phyloP scores from a whole-genome alignment of 2,113 vertebrate genomes.

The Amphilophus citrinellus region DNA sequence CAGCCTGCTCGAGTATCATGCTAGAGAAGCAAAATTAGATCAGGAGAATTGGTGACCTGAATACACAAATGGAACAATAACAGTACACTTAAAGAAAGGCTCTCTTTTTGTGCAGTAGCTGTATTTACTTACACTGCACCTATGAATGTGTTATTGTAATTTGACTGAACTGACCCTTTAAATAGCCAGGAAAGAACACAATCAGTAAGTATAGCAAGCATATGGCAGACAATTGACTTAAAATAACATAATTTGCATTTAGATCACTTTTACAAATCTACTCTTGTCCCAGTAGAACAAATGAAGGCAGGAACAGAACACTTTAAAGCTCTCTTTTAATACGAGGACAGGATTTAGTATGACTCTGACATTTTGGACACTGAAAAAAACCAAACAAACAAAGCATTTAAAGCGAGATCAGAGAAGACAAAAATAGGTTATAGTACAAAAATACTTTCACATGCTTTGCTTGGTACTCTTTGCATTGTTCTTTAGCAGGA shows the following conservation, averaged over 20 bases:
- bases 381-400: conserved; percentile 48
- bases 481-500: conserved; percentile 35
- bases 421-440: conserved; percentile 27
- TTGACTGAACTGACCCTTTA: neutral
- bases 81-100: neutral
- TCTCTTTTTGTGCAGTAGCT: neutral
- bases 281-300: conserved; percentile 16
- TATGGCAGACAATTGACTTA: neutral
- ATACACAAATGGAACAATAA: neutral
- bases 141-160: neutral
- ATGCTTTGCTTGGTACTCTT: conserved; percentile 37
- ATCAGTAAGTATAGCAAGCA: neutral
- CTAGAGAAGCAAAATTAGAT: neutral
- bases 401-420: conserved; percentile 32
- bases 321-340: conserved; percentile 15
- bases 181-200: neutral
- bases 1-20: neutral
- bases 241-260: conserved; percentile 17
- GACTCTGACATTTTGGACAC: neutral
- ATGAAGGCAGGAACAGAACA: conserved; percentile 9
- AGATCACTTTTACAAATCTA: neutral
- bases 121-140: neutral
- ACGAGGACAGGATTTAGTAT: neutral
- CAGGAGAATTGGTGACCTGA: neutral
- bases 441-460: conserved; percentile 64